Evolutionary conservation across 1,140 invertebrate species (phyloP).

Genomic region (Drosophila bocqueti): DNA sequence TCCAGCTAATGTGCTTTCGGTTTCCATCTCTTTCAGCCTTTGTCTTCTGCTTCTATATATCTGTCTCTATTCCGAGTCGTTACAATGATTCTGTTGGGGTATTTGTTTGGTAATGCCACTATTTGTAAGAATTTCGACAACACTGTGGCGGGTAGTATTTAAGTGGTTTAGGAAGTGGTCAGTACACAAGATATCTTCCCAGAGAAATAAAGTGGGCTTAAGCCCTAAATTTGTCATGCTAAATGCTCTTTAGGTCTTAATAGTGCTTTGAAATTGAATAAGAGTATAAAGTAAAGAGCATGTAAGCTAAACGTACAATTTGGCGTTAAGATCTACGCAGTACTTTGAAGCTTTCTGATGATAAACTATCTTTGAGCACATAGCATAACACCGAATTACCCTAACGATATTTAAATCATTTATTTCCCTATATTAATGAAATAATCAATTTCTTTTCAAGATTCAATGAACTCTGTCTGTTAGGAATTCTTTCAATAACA

Average conservation of each 20-base stretch:
- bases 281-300: neutral
- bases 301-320: neutral
- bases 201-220: neutral
- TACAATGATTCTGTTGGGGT: constrained; percentile 51
- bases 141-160: constrained; percentile 15
- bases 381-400: too few relatives aligned
- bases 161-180: constrained; percentile 21
- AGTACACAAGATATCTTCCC: constrained; percentile 10
- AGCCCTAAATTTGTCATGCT: neutral
- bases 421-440: neutral
- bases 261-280: neutral
- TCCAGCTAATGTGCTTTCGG: constrained; percentile 40
- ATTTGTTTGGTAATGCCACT: constrained; percentile 41
- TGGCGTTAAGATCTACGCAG: neutral
- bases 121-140: constrained; percentile 29
- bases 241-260: neutral
- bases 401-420: neutral
- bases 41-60: constrained; percentile 29
- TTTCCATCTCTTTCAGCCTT: constrained; percentile 35
- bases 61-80: constrained; percentile 15
- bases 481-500: neutral
- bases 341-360: neutral
- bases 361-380: neutral
- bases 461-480: constrained; percentile 12
- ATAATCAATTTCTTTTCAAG: neutral